Percentiles rank a stretch among this genome's conserved stretches.
These are phyloP conservation scores for Hoplostethus atlanticus DNA, from an alignment of 2,797 vertebrate species.

Conservation along the genomic window DNA sequence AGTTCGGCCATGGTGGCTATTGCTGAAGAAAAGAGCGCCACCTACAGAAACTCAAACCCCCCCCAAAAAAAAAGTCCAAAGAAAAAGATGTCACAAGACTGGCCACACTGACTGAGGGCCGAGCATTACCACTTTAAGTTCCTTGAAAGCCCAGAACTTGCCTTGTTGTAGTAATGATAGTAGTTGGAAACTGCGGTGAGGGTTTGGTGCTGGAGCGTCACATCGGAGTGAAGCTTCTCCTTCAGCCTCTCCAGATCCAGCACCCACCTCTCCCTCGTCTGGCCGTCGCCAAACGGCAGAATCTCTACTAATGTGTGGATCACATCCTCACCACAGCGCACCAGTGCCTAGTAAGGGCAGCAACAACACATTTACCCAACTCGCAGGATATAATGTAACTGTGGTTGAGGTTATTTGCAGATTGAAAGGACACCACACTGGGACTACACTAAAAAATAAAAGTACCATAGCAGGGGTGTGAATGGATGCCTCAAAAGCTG, in stretches of 20 bases:
- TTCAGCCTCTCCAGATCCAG: conserved; percentile 74
- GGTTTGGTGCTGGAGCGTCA: conserved; percentile 67
- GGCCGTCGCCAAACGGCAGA: conserved; percentile 19
- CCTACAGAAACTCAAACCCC: too few species aligned
- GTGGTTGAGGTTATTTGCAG: not conserved
- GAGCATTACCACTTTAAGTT: not conserved
- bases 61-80: too few species aligned
- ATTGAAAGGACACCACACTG: too few species aligned
- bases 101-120: too few species aligned
- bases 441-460: not conserved
- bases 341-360: conserved; percentile 63
- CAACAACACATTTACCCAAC: not conserved
- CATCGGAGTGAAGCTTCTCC: conserved; percentile 67
- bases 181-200: conserved; percentile 76
- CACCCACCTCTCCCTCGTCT: conserved; percentile 65
- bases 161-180: conserved; percentile 76
- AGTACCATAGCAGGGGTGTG: conserved; percentile 83
- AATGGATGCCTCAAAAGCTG: conserved; percentile 72
- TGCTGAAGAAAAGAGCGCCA: too few species aligned
- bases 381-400: not conserved
- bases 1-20: too few species aligned
- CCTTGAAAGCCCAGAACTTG: conserved; percentile 10
- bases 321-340: conserved; percentile 77
- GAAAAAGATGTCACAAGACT: too few species aligned
- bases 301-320: conserved; percentile 64